phyloP scores from a whole-genome alignment of 2,113 vertebrate genomes.

The Uria lomvia region DNA sequence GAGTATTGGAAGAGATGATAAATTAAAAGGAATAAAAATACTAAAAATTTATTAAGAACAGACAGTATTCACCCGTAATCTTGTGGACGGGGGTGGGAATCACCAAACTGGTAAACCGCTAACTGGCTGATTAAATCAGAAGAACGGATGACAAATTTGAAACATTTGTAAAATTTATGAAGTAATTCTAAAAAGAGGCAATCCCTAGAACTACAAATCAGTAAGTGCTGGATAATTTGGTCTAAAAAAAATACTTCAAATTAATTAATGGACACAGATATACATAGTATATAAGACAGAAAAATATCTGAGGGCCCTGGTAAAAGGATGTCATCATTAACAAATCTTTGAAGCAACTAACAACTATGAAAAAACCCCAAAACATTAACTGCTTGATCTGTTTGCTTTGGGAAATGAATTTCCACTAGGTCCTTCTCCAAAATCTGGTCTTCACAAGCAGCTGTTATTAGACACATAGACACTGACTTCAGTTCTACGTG shows the following conservation, averaged over 20 bases:
- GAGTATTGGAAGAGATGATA: not conserved
- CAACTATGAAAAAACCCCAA: not conserved
- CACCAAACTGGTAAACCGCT: not conserved
- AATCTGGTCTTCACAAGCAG: not conserved
- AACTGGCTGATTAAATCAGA: not conserved
- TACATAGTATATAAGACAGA: not conserved
- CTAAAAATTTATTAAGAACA: not conserved
- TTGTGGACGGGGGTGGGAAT: not conserved
- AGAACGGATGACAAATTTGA: not conserved
- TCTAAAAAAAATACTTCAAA: not conserved
- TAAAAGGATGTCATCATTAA: not conserved
- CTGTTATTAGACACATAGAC: not conserved
- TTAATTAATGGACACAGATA: not conserved
- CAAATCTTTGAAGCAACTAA: not conserved
- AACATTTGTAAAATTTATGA: not conserved
- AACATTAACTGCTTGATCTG: not conserved
- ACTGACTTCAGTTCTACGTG: not conserved
- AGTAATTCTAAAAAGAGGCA: not conserved
- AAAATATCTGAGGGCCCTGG: not conserved
- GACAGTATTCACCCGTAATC: not conserved
- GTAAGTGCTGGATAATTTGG: not conserved
- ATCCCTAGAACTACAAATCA: not conserved
- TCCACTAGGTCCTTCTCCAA: not conserved
- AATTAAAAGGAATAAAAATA: not conserved
- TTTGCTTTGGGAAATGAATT: not conserved